These are phyloP conservation scores for Myotis davidii DNA, from an alignment of 2,113 vertebrate species.

Conservation along the genomic window DNA sequence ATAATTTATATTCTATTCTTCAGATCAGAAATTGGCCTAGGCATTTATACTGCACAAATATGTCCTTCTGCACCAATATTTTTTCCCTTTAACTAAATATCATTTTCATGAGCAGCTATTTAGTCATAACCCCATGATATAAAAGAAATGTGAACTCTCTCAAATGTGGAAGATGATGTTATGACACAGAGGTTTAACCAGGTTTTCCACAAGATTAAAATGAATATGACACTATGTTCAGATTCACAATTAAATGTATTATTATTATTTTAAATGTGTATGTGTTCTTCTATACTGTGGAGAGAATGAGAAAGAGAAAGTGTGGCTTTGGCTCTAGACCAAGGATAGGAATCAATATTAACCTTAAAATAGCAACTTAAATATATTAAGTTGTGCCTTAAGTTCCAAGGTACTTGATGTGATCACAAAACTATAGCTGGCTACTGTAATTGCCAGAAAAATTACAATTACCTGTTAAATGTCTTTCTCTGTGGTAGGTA, in stretches of 20 bases:
- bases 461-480: constrained; percentile 3
- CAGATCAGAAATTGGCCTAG: constrained; percentile 44
- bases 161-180: constrained; percentile 83
- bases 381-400: background rate
- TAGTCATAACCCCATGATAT: constrained; percentile 83
- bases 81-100: constrained; percentile 76
- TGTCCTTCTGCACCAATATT: constrained; percentile 37
- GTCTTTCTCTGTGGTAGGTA: background rate
- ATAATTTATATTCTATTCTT: constrained; percentile 53
- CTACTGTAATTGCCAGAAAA: constrained; percentile 6
- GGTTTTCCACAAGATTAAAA: constrained; percentile 83
- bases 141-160: constrained; percentile 83
- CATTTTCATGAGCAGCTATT: constrained; percentile 80
- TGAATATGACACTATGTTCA: constrained; percentile 80
- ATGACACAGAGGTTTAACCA: constrained; percentile 84
- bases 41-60: constrained; percentile 55
- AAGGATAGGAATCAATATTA: constrained; percentile 1
- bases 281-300: background rate
- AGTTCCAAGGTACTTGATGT: background rate
- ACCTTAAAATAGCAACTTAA: constrained; percentile 11
- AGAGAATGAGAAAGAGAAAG: constrained; percentile 36
- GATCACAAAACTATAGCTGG: background rate
- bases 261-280: constrained; percentile 8
- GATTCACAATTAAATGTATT: constrained; percentile 72
- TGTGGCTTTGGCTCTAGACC: constrained; percentile 12